Base-by-base conservation (phyloP, 64 coral and sea anemone genomes). In the Actinia tenebrosa region DNA sequence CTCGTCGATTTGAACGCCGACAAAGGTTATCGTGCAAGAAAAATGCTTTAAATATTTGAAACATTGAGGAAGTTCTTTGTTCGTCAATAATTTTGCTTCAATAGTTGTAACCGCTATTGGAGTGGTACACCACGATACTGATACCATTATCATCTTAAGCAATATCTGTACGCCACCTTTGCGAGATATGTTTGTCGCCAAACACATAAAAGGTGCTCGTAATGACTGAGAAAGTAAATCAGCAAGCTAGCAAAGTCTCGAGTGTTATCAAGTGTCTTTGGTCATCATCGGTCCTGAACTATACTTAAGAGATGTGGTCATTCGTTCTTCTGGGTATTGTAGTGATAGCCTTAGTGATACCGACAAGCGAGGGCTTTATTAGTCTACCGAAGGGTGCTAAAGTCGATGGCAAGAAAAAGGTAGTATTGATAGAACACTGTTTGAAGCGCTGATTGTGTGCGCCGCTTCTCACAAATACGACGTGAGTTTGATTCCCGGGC, bases 381-480 rank as follows among this genome's bases (percentile, higher is more conserved):
- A 72, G 69, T 72, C 26, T 72, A 72, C 69, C 69, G 22, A 72
- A 72, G 10, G 69, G 69, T 72, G 69, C 69, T 27, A 72, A 23
- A 42, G 9, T 72, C 25, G 26, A 37, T 72, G 69, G 69, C 26
- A 72, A 72, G 26, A 26, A 17, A 37, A 72, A 26, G 69, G 69
- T 66, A 50, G 7, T 50, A 66, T 72, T 26, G 25, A 42, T 30
- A 42, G 3, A 30, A 27, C 7, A 10, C 42, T 15, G 7, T 75
- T 30, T n/a, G 7, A 50, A 4, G 47, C 47, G 7, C 47, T 37
- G 30, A 37, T 37, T 37, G 30, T 37, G 30, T 37, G 47, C 47
- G 47, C 47, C 47, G 7, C 47, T 50, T 8, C 47, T 50, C 30
- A 50, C 47, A 4, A 50, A 4, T 50, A 8, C 47, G 4, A 50